Conservation (phyloP, 2,113 vertebrate species). For the Melanocharis versteri region DNA sequence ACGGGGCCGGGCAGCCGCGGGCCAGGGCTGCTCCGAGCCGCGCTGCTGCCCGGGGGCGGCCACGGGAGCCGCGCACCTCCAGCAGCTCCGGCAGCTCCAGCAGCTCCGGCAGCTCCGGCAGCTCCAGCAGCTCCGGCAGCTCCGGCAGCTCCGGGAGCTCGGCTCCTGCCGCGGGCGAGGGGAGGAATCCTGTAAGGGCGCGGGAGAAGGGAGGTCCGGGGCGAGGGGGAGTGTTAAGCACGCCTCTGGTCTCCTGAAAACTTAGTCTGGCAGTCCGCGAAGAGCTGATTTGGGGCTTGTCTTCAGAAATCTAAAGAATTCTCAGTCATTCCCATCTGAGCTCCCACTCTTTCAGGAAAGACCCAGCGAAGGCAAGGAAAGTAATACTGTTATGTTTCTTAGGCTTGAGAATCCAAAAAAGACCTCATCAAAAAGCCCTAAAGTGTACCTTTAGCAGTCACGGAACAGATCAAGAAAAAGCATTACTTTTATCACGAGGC, state of each 20-base stretch:
- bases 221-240: background rate
- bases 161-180: background rate
- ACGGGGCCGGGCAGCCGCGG: too few species aligned
- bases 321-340: background rate
- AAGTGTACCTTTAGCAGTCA: background rate
- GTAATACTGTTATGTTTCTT: background rate
- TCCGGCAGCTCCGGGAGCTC: background rate
- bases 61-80: background rate
- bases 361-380: background rate
- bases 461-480: background rate
- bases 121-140: too few species aligned
- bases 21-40: background rate
- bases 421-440: background rate
- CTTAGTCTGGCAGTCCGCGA: background rate
- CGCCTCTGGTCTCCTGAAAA: background rate
- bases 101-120: fast-evolving
- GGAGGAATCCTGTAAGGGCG: background rate
- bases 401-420: background rate
- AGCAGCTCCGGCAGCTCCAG: fast-evolving
- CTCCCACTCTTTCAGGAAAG: background rate
- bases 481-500: background rate
- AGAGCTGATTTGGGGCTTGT: background rate
- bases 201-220: background rate
- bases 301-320: background rate
- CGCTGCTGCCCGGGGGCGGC: background rate